Conservation (phyloP, 2,888 invertebrate genomes). For the Leucozona laternaria region DNA sequence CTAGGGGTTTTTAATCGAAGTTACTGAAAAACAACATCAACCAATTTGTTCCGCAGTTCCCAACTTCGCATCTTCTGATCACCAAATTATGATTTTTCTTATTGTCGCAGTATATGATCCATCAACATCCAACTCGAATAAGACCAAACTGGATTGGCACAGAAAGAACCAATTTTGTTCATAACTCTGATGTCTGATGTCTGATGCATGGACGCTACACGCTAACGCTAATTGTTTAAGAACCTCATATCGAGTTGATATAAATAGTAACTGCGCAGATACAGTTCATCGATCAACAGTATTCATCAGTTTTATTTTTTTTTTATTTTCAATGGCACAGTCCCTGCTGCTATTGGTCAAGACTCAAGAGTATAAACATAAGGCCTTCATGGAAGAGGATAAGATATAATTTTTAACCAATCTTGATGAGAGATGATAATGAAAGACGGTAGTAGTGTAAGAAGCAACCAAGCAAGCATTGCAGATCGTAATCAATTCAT, state of each 20-base stretch:
- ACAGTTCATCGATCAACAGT: constrained; percentile 48
- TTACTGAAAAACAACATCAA: no score
- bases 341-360: constrained; percentile 23
- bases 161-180: constrained; percentile 50
- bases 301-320: background rate
- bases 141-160: constrained; percentile 47
- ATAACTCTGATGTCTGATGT: no score
- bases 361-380: constrained; percentile 28
- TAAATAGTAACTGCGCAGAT: constrained; percentile 22
- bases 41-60: background rate
- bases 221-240: constrained; percentile 67
- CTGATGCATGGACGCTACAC: constrained; percentile 55
- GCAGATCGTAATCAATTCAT: constrained; percentile 68
- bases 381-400: background rate
- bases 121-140: constrained; percentile 28
- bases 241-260: background rate
- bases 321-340: background rate
- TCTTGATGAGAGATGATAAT: constrained; percentile 27
- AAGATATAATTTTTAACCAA: background rate
- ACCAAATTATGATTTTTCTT: background rate
- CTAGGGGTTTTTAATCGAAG: no score
- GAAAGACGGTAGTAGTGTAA: constrained; percentile 39
- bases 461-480: constrained; percentile 46
- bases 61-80: background rate
- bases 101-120: background rate